A percentile compares a stretch with the other conserved stretches of the same genome.
Conservation (phyloP, 2,888 invertebrate genomes). For the Arrhopalites spinosus region DNA sequence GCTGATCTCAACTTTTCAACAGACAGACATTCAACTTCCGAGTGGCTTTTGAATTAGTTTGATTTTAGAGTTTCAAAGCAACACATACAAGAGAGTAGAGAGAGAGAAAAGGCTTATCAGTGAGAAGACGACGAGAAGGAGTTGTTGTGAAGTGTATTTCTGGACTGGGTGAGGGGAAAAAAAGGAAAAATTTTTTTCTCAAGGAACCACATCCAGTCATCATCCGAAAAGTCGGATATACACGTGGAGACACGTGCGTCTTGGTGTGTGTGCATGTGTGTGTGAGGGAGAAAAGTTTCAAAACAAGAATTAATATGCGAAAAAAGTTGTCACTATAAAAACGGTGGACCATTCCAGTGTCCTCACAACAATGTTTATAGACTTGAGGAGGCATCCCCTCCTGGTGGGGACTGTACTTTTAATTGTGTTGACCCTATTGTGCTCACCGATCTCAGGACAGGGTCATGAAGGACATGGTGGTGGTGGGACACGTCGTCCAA, state of each 20-base stretch:
- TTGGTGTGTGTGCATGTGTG: not conserved
- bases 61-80: slow-evolving; percentile 24
- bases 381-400: not conserved
- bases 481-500: slow-evolving; percentile 33
- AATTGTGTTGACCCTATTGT: slow-evolving; percentile 33
- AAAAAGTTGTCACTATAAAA: not conserved
- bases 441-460: slow-evolving; percentile 52
- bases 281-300: not conserved
- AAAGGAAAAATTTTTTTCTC: not conserved
- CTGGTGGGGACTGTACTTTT: not conserved
- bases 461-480: slow-evolving; percentile 39
- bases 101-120: not conserved
- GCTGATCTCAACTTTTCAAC: slow-evolving; percentile 30
- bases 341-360: not conserved
- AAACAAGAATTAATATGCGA: no score
- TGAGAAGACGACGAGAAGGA: not conserved
- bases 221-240: not conserved
- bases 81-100: not conserved
- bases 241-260: not conserved
- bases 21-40: slow-evolving; percentile 36
- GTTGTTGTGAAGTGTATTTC: slow-evolving; percentile 8
- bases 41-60: slow-evolving; percentile 27
- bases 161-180: slow-evolving; percentile 6
- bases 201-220: not conserved
- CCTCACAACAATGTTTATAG: not conserved